Evolutionary conservation across 2,888 invertebrate genomes (phyloP).

Genomic region (Drosophila mimetica): DNA sequence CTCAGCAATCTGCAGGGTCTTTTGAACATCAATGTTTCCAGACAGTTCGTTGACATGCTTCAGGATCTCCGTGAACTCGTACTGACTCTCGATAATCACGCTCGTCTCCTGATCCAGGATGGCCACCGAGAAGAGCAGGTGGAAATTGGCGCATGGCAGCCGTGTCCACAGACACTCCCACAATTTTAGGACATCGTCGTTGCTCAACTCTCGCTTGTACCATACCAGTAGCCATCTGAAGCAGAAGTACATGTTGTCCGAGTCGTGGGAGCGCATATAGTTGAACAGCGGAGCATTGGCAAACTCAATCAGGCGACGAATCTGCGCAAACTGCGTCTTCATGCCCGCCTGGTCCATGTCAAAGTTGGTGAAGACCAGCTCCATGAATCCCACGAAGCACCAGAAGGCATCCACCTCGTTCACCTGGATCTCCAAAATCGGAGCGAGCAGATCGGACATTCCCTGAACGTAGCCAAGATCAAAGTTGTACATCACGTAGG

Average conservation of each 20-base stretch:
- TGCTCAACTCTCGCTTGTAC: conserved; percentile 97
- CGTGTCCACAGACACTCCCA: conserved; percentile 99
- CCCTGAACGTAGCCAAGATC: conserved; percentile 98
- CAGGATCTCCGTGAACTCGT: conserved; percentile 97
- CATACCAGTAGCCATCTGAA: conserved; percentile 98
- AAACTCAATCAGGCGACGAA: conserved; percentile 92
- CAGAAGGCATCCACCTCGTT: conserved; percentile 99
- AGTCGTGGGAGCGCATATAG: conserved; percentile 88
- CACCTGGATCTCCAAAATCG: conserved; percentile 92
- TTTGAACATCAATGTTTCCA: conserved; percentile 92
- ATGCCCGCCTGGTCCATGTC: conserved; percentile 98
- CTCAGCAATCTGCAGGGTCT: conserved; percentile 94
- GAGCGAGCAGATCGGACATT: conserved; percentile 98
- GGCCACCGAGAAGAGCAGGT: conserved; percentile 95
- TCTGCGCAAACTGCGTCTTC: conserved; percentile 94
- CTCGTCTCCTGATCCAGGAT: conserved; percentile 95
- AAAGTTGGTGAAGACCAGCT: conserved; percentile 95
- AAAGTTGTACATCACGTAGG: conserved; percentile 99
- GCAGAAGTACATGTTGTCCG: conserved; percentile 98
- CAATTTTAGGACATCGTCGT: conserved; percentile 93
- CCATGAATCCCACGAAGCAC: conserved; percentile 99
- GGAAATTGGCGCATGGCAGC: conserved; percentile 97
- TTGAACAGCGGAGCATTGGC: conserved; percentile 93
- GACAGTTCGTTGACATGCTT: conserved; percentile 98
- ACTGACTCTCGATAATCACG: conserved; percentile 94